Percentiles rank a stretch among this genome's conserved stretches.
Conservation (phyloP, 1,140 invertebrate species). For the Solenopsis fugax region DNA sequence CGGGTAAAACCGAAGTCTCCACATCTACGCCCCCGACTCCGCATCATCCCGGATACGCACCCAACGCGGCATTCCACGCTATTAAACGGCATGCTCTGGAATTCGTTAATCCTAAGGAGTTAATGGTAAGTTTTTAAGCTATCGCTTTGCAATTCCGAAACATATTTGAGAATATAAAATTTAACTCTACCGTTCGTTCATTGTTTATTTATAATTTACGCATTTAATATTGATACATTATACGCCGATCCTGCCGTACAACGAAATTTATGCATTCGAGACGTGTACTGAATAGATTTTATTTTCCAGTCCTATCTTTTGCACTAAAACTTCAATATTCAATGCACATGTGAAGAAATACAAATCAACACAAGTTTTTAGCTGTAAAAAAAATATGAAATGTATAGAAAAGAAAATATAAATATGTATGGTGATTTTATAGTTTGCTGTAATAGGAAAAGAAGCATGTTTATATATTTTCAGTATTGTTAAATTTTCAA, state of each 20-base stretch:
- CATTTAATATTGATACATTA: conserved; percentile 12
- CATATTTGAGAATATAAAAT: not conserved
- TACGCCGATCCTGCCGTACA: not conserved
- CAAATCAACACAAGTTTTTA: not conserved
- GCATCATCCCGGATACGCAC: conserved; percentile 89
- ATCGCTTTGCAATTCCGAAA: not conserved
- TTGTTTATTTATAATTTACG: not conserved
- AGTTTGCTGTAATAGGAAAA: not conserved
- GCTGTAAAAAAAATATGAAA: too few species aligned
- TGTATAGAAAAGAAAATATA: not conserved
- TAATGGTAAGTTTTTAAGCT: conserved; percentile 89
- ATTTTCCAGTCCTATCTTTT: not conserved
- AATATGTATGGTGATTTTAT: not conserved
- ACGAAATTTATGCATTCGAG: not conserved
- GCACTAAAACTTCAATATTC: not conserved
- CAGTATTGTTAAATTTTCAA: not conserved
- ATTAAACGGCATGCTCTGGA: conserved; percentile 97
- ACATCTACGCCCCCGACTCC: conserved; percentile 83
- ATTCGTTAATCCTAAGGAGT: conserved; percentile 95
- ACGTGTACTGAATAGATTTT: not conserved
- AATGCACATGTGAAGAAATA: not conserved
- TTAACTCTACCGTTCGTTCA: not conserved
- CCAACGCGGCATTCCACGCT: conserved; percentile 97
- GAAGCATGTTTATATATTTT: not conserved
- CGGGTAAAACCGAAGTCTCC: conserved; percentile 88